Evolutionary conservation across 2,888 invertebrate species (phyloP).

Genomic region (Ophraella communa): DNA sequence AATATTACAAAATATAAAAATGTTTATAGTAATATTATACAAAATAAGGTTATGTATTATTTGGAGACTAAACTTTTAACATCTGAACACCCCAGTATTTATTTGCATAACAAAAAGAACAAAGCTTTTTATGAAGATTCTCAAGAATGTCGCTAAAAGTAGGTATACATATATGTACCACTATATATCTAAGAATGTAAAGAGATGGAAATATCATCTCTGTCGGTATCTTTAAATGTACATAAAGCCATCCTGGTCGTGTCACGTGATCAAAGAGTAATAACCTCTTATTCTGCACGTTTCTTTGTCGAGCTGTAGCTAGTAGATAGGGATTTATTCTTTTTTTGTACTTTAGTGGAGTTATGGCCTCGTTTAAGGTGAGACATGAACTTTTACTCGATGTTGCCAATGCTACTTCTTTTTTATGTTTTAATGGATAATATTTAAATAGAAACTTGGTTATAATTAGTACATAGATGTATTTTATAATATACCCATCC

Average conservation of each 20-base stretch:
- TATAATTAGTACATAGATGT: too few relatives aligned
- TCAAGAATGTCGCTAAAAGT: constrained; percentile 21
- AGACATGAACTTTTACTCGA: constrained; percentile 4
- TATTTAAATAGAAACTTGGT: too few relatives aligned
- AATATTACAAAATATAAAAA: neutral
- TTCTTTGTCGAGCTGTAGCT: constrained; percentile 22
- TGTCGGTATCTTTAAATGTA: neutral
- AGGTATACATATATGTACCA: neutral
- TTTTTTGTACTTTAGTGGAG: constrained; percentile 7
- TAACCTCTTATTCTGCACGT: constrained; percentile 26
- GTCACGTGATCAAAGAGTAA: constrained; percentile 26
- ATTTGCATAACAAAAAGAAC: constrained; percentile 17
- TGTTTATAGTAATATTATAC: neutral
- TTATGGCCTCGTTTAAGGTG: constrained; percentile 20
- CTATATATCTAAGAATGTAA: constrained; percentile 5
- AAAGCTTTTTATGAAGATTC: constrained; percentile 12
- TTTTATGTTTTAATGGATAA: neutral
- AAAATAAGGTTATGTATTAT: too few relatives aligned
- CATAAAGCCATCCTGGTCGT: constrained; percentile 5
- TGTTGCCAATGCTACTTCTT: neutral
- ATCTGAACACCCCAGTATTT: neutral
- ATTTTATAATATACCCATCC: too few relatives aligned
- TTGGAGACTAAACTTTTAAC: neutral
- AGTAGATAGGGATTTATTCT: constrained; percentile 20
- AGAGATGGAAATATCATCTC: neutral